Percentiles rank a stretch among this genome's conserved stretches.
Conservation (phyloP, 2,888 invertebrate species). For the Trachelus tabidus region DNA sequence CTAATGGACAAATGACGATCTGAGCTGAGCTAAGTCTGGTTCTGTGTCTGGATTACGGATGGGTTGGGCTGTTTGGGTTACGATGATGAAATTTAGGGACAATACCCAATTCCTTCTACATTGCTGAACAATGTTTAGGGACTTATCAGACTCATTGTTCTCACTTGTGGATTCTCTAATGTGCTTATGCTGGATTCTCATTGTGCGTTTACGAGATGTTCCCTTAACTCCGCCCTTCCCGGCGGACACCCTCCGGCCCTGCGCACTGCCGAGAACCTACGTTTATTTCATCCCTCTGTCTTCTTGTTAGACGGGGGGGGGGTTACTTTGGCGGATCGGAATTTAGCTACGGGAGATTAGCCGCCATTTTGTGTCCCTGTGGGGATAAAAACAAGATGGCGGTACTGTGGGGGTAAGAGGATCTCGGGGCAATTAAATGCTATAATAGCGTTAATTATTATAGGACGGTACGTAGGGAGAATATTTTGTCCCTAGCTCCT, state of each 20-base stretch:
- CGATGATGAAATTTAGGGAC: constrained; percentile 7
- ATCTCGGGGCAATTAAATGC: constrained; percentile 54
- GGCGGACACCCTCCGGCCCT: background rate
- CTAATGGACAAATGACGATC: background rate
- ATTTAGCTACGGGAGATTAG: constrained; percentile 24
- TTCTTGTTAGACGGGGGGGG: background rate
- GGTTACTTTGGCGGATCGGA: constrained; percentile 19
- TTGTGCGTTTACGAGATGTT: background rate
- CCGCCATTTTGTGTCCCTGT: constrained; percentile 31
- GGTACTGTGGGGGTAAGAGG: constrained; percentile 31
- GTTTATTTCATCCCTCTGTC: background rate
- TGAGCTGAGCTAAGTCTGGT: background rate
- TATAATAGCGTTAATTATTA: constrained; percentile 56
- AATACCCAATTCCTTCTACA: constrained; percentile 22
- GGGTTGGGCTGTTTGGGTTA: background rate
- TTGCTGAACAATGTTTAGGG: constrained; percentile 19
- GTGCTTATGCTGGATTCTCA: constrained; percentile 1
- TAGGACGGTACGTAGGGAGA: constrained; percentile 33
- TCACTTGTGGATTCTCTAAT: background rate
- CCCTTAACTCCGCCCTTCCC: constrained; percentile 5
- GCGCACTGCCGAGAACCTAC: background rate
- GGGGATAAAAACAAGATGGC: constrained; percentile 51
- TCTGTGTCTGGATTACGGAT: constrained; percentile 1
- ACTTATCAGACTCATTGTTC: constrained; percentile 22
- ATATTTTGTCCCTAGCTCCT: constrained; percentile 38